Percentiles rank a stretch among this genome's conserved stretches.
Evolutionary conservation across 2,888 invertebrate species (phyloP).

Genomic region (Neocrepidodera transversa): DNA sequence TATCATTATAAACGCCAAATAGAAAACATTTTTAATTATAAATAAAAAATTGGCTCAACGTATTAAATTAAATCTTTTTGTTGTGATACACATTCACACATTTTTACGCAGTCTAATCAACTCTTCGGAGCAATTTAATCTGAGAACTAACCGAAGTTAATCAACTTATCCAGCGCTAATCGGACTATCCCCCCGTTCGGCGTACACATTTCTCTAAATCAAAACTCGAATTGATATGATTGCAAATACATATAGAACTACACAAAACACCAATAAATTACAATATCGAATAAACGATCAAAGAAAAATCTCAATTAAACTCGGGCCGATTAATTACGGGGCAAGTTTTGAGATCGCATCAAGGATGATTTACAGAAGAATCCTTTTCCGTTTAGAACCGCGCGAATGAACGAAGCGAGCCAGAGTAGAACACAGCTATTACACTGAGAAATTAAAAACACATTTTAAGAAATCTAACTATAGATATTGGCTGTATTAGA

Average conservation of each 20-base stretch:
- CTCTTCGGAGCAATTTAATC: neutral
- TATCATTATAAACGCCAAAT: no score
- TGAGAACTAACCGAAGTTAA: slow-evolving; percentile 1
- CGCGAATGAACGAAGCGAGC: slow-evolving; percentile 11
- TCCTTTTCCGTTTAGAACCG: slow-evolving; percentile 40
- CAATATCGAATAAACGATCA: slow-evolving; percentile 55
- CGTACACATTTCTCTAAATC: slow-evolving; percentile 15
- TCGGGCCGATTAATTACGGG: slow-evolving; percentile 59
- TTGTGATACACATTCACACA: no score
- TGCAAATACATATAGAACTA: slow-evolving; percentile 48
- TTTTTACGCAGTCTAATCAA: neutral
- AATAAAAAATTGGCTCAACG: no score
- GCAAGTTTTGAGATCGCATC: slow-evolving; percentile 55
- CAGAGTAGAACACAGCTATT: neutral
- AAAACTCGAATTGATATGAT: slow-evolving; percentile 39
- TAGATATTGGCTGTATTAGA: no score
- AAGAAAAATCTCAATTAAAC: slow-evolving; percentile 60
- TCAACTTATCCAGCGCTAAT: slow-evolving; percentile 5
- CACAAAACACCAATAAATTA: slow-evolving; percentile 55
- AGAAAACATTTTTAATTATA: no score
- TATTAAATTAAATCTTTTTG: no score
- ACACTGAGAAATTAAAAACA: no score
- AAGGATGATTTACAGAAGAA: slow-evolving; percentile 56
- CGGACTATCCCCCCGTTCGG: neutral
- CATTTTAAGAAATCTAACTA: no score